Evolutionary conservation across 2,888 invertebrate species (phyloP), one percentile per base, ranked within the genome.

Genomic region (Melitaea athalia): DNA sequence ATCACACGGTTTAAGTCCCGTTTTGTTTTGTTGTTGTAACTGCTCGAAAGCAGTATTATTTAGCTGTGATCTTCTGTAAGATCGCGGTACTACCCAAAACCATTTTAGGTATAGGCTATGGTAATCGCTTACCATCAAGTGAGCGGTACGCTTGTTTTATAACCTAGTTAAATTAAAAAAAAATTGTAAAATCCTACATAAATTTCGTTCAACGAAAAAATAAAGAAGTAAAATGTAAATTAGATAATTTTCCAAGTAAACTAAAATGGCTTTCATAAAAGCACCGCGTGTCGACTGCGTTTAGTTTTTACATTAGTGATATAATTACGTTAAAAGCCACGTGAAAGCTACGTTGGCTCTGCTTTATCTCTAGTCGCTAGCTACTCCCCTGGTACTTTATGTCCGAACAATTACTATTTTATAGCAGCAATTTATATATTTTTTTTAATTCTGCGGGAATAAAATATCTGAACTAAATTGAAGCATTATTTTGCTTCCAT

Each of bases 261-360:
- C 47, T 49, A 14, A 49, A 49, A 49, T 49, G 47, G 47, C 47
- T 12, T 14, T 12, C n/a, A 14, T 1, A n/a, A 49, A 12, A 49
- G 47, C 47, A n/a, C 6, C 14, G 47, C 47, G 6, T 6, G 14
- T 11, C 45, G 8, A 11, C 12, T 11, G 42, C 57, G 57, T 42
- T 57, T 57, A 57, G 57, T 57, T 57, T 57, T 55, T 57, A 57
- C 63, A 63, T 67, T 63, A 68, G 59, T 33, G 64, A 60, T 60
- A 53, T 64, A 59, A 59, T 68, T 64, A 49, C 63, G 55, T 47
- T 64, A 64, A 68, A 63, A 68, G 68, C 64, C 60, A 59, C 45
- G 53, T 64, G 43, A 63, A 68, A 64, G 59, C 53, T 57, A 43
- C 64, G 42, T n/a, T 60, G 61, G 49, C 59, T 60, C 63, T 68